Evolutionary conservation across 2,888 invertebrate species (phyloP), one percentile per base, ranked within the genome.

Genomic region (Danaus chrysippus): DNA sequence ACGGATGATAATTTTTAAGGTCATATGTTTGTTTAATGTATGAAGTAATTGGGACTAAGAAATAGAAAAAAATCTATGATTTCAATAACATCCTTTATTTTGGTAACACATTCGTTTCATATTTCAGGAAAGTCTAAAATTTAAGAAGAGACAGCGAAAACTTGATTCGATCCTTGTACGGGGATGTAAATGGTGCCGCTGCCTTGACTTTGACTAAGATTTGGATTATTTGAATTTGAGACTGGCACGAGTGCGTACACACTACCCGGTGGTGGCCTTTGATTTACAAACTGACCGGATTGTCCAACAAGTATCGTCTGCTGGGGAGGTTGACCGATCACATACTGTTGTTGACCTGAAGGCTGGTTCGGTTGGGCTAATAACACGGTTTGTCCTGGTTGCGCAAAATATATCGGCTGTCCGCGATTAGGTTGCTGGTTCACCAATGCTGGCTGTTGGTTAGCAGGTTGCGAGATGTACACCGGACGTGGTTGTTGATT

Each of bases 201-300:
- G 13, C 58, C 59, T 19, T 59, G 57, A 61, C 49, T 63, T 58
- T 57, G n/a, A 34, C 1, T 46, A 41, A 52, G 59, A 17, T 63
- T 63, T 42, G 44, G 63, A 19, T 58, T 56, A 55, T 65, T 71
- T 56, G 70, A 68, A 43, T 60, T 63, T 66, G 71, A 76, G 34
- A 76, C 11, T 13, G 82, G 82, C 52, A 79, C 70, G 13, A 80
- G 59, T 0, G 76, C 72, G 61, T 75, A 78, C 1, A 79, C 57
- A 23, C 53, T 68, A 10, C 63, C 66, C 43, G 65, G 59, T 56
- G 12, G 17, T 12, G 41, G 56, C 42, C 42, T 46, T 62, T 60
- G 58, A 63, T 41, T 13, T 11, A 64, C 13, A 43, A 54, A 15
- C 69, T 63, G 71, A 69, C 62, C 52, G 10, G 67, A 65, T 58